A percentile compares a stretch with the other conserved stretches of the same genome.
phyloP scores from a whole-genome alignment of 2,113 vertebrate species.

The Pseudolaguvia tuberculata region DNA sequence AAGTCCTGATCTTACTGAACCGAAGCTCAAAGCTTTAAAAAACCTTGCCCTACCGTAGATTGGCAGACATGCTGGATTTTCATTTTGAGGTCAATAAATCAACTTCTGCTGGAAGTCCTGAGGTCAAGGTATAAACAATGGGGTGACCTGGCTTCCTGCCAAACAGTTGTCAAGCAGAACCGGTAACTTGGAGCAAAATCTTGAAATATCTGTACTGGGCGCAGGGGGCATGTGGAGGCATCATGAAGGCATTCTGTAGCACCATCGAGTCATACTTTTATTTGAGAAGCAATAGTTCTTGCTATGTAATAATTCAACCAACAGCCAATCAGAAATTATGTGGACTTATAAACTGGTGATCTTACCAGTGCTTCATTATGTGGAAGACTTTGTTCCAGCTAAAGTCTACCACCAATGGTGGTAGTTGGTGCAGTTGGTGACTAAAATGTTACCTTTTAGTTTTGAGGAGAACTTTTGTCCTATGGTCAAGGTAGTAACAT shows the following conservation, averaged over 20 bases:
- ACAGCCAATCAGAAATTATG: background rate
- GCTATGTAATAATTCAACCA: background rate
- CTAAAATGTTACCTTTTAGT: no score
- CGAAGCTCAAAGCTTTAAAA: no score
- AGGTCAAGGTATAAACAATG: no score
- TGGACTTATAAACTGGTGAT: background rate
- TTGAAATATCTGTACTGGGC: conserved; percentile 93
- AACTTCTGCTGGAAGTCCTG: no score
- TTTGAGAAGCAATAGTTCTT: background rate
- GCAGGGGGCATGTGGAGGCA: conserved; percentile 96
- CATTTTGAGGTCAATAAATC: no score
- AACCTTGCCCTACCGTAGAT: conserved; percentile 35
- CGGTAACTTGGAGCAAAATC: conserved; percentile 89
- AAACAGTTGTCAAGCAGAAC: conserved; percentile 73
- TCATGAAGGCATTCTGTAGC: conserved; percentile 90
- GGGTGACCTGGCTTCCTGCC: no score
- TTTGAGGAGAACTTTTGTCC: no score
- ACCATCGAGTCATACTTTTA: conserved; percentile 90
- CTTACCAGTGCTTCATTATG: conserved; percentile 87
- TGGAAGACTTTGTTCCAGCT: conserved; percentile 98
- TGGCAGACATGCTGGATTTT: conserved; percentile 39
- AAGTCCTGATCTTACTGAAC: no score
- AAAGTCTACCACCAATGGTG: conserved; percentile 91
- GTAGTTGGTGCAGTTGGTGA: no score
- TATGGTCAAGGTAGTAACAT: no score